Evolutionary conservation across 2,113 vertebrate species (phyloP), one percentile per base, ranked within the genome.

Genomic region (Vimba vimba): DNA sequence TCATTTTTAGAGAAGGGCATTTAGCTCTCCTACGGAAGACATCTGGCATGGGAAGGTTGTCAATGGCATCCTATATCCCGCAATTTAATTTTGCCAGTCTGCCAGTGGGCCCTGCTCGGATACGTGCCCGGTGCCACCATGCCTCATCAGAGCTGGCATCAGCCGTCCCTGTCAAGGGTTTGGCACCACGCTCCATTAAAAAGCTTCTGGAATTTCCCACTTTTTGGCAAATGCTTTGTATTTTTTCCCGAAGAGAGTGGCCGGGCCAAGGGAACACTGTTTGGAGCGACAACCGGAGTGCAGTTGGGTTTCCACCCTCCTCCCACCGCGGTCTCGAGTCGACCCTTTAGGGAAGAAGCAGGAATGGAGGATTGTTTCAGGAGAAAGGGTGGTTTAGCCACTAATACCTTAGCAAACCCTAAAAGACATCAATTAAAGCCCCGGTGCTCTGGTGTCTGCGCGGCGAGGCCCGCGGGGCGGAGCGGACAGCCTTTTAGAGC

Each of bases 51-150:
- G 90, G 88, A 88, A 90, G 91, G 91, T 90, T 90, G 92, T 93
- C 93, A 91, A 89, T 91, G 92, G 91, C 92, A 94, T 95, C 91
- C 92, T 92, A 91, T 93, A 92, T 90, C 91, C 89, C 82, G 86
- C 93, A 93, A 94, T 94, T 94, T 91, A 88, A 94, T 93, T 94
- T 91, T 71, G 79, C 89, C 88, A 89, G 84, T 86, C 84, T 86
- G 86, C 90, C 85, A 64, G 71, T 64, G 89, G 91, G 92, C 85
- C 43, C 78, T 89, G 90, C 90, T 90, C 91, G 87, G 91, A 92
- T 84, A 87, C 88, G 80, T 91, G 91, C 90, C 91, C 91, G 79
- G 84, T 90, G 91, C 91, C 90, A 93, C 91, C 88, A 87, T 90
- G 87, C 91, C 89, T 87, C 84, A 83, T 88, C 81, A 86, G 85